Evolutionary conservation across 2,888 invertebrate genomes (phyloP).

Genomic region (Syritta pipiens): DNA sequence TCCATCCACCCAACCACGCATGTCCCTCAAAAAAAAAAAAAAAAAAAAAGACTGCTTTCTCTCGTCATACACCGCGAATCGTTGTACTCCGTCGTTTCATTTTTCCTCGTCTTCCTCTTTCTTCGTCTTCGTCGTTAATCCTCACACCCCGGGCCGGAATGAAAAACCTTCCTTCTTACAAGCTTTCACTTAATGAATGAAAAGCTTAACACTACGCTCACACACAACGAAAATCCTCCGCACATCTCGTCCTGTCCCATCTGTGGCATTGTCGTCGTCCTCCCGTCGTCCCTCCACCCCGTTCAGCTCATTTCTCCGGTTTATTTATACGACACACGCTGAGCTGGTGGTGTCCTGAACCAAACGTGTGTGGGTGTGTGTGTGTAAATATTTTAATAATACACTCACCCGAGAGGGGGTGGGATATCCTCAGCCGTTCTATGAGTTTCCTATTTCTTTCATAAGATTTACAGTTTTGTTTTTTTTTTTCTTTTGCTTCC

Average conservation of each 20-base stretch:
- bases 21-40: background rate
- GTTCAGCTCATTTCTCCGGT: background rate
- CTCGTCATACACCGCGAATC: too few species aligned
- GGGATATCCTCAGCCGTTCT: background rate
- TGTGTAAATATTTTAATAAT: slow-evolving; percentile 40
- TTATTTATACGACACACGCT: too few species aligned
- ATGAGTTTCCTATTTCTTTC: slow-evolving; percentile 43
- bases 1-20: too few species aligned
- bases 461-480: slow-evolving; percentile 45
- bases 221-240: slow-evolving; percentile 8
- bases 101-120: too few species aligned
- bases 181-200: slow-evolving; percentile 63
- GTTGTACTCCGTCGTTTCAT: too few species aligned
- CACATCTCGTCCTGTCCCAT: slow-evolving; percentile 4
- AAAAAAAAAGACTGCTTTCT: background rate
- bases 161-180: too few species aligned
- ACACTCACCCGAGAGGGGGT: background rate
- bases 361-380: background rate
- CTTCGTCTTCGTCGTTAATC: too few species aligned
- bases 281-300: background rate
- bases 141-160: too few species aligned
- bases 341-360: background rate
- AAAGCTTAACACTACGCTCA: slow-evolving; percentile 36
- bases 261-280: slow-evolving; percentile 44
- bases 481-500: slow-evolving; percentile 1